Percentiles rank a stretch among this genome's conserved stretches.
Evolutionary conservation across 2,113 vertebrate genomes (phyloP).

Genomic region (Ciconia maguari): DNA sequence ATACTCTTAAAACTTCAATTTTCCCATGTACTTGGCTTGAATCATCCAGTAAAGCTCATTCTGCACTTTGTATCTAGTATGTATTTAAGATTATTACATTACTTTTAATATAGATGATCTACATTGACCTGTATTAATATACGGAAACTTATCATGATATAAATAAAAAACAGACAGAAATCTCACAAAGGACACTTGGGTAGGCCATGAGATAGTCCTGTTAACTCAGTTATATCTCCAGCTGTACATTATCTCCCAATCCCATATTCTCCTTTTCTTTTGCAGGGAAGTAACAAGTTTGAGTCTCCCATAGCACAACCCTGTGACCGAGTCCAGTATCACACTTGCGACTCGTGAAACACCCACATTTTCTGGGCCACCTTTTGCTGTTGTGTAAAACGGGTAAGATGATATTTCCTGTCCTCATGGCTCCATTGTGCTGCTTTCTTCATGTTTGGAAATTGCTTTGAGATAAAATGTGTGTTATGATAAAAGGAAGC

Average conservation of each 20-base stretch:
- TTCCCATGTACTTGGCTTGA: neutral
- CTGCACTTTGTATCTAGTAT: neutral
- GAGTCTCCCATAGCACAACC: accelerated
- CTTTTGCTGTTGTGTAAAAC: neutral
- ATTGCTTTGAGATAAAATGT: neutral
- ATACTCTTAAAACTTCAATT: neutral
- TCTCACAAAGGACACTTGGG: neutral
- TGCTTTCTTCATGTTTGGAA: neutral
- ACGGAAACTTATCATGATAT: neutral
- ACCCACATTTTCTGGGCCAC: neutral
- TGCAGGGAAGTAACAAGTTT: neutral
- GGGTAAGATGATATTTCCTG: neutral
- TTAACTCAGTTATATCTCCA: neutral
- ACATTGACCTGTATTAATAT: neutral
- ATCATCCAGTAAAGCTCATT: neutral
- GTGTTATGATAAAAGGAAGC: neutral
- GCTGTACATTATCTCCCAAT: neutral
- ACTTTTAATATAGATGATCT: neutral
- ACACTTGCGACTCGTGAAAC: accelerated
- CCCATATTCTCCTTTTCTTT: neutral
- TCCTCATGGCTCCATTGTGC: neutral
- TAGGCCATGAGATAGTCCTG: neutral
- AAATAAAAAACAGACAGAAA: neutral
- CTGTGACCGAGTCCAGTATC: neutral
- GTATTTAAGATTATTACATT: neutral